Evolutionary conservation across 2,888 invertebrate species (phyloP), one percentile per base, ranked within the genome.

Genomic region (Anthophora plumipes): DNA sequence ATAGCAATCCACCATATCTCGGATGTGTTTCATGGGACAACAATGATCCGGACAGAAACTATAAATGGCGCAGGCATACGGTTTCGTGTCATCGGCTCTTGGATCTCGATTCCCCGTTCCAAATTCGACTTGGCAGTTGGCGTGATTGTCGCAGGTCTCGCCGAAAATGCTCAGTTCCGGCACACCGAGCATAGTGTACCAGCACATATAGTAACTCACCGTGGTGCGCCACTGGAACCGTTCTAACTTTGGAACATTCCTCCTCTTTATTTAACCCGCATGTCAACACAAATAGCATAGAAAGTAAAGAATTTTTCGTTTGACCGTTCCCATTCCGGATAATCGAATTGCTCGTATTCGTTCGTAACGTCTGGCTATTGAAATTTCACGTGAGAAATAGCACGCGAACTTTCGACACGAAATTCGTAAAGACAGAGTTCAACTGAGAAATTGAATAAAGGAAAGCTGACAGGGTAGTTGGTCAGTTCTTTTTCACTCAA

Each of bases 11-110:
- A 91, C 91, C 73, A 91, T 83, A 25, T 91, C 87, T 25, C 90
- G 86, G 14, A 95, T 89, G 86, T 94, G 94, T 86, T 94, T 94
- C 74, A 94, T 88, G 22, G 95, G 94, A 88, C 96, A 96, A 87
- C 96, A 96, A 9, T 95, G 94, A 90, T 96, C 96, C 9, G 96
- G 96, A 91, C 96, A 96, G 92, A 96, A 96, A 89, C 96, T 96
- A 88, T 95, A 95, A 80, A 94, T 89, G 12, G 96, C 95, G 90
- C 96, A 96, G 59, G 93, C 93, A 91, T 94, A 96, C 1, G 95
- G 93, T 61, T 92, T 85, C 60, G 91, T 91, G 87, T 96, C 95
- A 78, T 95, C 92, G 0, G 95, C 95, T 80, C 96, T 93, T n/a
- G 94, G 93, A 90, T 96, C 96, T 25, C 86, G 86, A 87, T 95